These are phyloP conservation scores for Trichoplusia ni DNA, from an alignment of 1,140 invertebrate species.

Conservation along the genomic window DNA sequence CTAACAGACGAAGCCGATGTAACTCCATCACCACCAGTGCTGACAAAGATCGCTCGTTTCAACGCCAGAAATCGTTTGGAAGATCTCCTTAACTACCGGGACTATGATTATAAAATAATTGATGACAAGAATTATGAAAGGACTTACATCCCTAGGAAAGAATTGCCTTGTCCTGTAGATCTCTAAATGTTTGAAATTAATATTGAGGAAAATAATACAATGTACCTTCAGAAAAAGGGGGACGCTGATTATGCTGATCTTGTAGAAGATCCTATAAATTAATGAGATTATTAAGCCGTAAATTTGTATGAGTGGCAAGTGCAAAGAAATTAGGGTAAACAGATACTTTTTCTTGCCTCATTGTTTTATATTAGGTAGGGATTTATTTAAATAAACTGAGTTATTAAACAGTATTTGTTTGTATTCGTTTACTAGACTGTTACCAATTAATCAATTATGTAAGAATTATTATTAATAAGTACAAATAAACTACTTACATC, in stretches of 20 bases:
- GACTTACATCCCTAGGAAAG: conserved; percentile 51
- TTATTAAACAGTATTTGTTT: background rate
- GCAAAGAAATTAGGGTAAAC: background rate
- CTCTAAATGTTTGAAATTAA: conserved; percentile 4
- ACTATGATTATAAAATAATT: conserved; percentile 62
- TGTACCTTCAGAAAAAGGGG: background rate
- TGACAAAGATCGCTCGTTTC: conserved; percentile 61
- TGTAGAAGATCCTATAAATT: background rate
- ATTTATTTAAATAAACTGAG: conserved; percentile 1
- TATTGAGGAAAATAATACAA: background rate
- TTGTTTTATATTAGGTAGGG: conserved; percentile 1
- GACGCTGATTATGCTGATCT: background rate
- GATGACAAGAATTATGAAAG: conserved; percentile 55
- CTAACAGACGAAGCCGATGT: conserved; percentile 61
- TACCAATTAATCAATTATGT: conserved; percentile 19
- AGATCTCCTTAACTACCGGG: conserved; percentile 68
- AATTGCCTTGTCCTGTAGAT: conserved; percentile 43
- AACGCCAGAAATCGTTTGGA: conserved; percentile 64
- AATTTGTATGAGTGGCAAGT: background rate
- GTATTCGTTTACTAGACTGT: conserved; percentile 22
- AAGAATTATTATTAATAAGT: conserved; percentile 28
- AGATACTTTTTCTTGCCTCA: conserved; percentile 20
- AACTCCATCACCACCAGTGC: conserved; percentile 52
- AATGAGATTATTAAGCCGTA: background rate
- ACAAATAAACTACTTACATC: conserved; percentile 19